Base-by-base conservation (phyloP, 2,797 vertebrate genomes). In the Clarias fuscus region DNA sequence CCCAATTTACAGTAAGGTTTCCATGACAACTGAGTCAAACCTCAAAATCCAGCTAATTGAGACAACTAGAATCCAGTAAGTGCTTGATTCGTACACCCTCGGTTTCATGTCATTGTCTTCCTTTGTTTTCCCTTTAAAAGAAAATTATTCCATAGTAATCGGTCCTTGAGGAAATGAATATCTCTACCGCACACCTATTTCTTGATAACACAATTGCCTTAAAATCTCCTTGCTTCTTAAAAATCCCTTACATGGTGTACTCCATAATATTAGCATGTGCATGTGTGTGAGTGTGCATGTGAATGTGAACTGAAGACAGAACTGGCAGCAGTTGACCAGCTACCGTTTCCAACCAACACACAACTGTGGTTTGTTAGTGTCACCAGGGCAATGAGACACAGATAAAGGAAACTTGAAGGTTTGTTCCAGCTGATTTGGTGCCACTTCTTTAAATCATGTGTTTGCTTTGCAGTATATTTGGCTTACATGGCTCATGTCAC, bases 351-450 rank as follows among this genome's bases (percentile, higher is more conserved):
- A 85, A 81, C 80, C 84, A 83, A 81, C 83, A 85, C 87, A 87
- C 81, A 79, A 67, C 67, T 80, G 83, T 48, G 71, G 86, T 88
- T 88, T 91, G 87, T 91, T 85, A 84, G 88, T 87, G 87, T 91
- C 86, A 89, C 84, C 68, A 84, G 86, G 87, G 80, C 88, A 85
- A 85, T 86, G 78, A 87, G 86, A 89, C 90, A 88, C 71, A 89
- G 90, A 79, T 76, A 86, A 86, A 86, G 75, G 70, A 78, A 86
- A 56, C 56, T 37, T 77, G 33, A 82, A 77, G 71, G 24, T 84
- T 79, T 70, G 43, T 77, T 88, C 82, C 56, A 37, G 76, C 40
- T 68, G 65, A 76, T 78, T 6, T 78, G 30, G 61, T 82, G 59
- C 71, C 27, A 58, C 43, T 37, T 73, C 40, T 30, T 84, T 64